Conservation (phyloP, 2,113 vertebrate genomes). For the Potamarius usumacintae region DNA sequence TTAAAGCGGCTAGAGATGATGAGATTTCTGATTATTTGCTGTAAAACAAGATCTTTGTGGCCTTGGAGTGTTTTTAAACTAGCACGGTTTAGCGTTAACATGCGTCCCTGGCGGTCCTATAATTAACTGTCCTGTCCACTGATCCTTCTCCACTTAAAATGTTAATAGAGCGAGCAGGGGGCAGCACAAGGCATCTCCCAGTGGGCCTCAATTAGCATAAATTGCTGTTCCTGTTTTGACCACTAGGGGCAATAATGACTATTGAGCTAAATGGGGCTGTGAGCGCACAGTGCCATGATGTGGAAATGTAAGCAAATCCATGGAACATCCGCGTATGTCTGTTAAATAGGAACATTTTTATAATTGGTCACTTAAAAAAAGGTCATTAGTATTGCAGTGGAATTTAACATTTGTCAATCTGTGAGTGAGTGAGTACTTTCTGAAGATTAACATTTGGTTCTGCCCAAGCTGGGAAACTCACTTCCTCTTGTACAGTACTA, state of each 20-base stretch:
- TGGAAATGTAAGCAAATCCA: neutral
- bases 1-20: too few species aligned
- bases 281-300: neutral
- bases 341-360: neutral
- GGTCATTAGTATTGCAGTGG: neutral
- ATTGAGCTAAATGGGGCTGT: neutral
- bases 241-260: neutral
- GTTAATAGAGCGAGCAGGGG: neutral
- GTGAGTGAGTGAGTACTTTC: neutral
- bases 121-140: neutral
- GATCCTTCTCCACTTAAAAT: neutral
- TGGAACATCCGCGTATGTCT: neutral
- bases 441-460: neutral
- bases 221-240: neutral
- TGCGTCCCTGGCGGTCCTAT: neutral
- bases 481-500: neutral
- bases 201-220: neutral
- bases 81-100: neutral
- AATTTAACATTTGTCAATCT: neutral
- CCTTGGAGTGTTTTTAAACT: neutral
- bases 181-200: neutral
- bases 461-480: neutral
- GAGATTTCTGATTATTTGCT: neutral
- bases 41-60: neutral
- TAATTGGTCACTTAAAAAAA: neutral